phyloP scores from a whole-genome alignment of 2,888 invertebrate genomes.

The Scaptodrosophila latifasciaeformis region DNA sequence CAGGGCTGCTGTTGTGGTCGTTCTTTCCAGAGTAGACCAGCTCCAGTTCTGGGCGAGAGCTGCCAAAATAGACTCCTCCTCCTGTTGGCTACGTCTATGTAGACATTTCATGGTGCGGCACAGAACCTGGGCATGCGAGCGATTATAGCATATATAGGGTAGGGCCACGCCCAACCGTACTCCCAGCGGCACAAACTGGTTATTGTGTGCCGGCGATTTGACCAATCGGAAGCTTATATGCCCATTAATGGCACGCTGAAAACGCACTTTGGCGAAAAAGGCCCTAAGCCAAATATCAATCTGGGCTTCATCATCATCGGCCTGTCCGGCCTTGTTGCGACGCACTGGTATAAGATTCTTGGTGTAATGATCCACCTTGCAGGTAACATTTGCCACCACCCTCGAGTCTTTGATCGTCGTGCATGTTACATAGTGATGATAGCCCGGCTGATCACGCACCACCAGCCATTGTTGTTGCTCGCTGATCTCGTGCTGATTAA shows the following conservation, averaged over 20 bases:
- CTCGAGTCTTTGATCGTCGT: conserved; percentile 87
- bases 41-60: conserved; percentile 49
- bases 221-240: conserved; percentile 87
- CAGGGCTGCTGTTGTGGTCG: conserved; percentile 75
- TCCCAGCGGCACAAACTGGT: conserved; percentile 80
- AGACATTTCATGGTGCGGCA: conserved; percentile 77
- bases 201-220: conserved; percentile 77
- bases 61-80: conserved; percentile 61
- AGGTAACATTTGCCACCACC: conserved; percentile 87
- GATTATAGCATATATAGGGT: conserved; percentile 87
- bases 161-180: conserved; percentile 86
- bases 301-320: conserved; percentile 77
- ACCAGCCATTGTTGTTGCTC: conserved; percentile 86
- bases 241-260: conserved; percentile 82
- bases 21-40: conserved; percentile 69
- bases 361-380: conserved; percentile 81
- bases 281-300: conserved; percentile 83
- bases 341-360: conserved; percentile 80
- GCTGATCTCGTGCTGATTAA: conserved; percentile 81
- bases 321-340: conserved; percentile 40
- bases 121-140: conserved; percentile 80
- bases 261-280: conserved; percentile 81
- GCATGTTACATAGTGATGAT: conserved; percentile 83
- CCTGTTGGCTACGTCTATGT: conserved; percentile 77
- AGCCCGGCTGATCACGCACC: conserved; percentile 83